A percentile compares a stretch with the other conserved stretches of the same genome.
Evolutionary conservation across 35 echinoderm and acorn worm genomes (phyloP).

Genomic region (Strongylocentrotus purpuratus): DNA sequence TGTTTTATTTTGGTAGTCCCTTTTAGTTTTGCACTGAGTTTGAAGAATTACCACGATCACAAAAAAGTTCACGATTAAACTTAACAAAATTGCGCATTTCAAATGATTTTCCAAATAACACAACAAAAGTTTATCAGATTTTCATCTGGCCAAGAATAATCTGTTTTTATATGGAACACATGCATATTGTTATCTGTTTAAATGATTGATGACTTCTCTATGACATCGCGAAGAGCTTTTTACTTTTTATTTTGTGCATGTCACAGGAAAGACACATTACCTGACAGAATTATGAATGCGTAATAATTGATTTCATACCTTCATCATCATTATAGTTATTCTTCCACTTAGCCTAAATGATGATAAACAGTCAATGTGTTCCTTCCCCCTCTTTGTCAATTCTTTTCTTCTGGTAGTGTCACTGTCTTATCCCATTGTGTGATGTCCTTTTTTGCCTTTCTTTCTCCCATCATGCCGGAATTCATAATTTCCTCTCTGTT

Average conservation of each 20-base stretch:
- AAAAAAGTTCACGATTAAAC: no score
- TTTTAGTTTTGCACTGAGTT: no score
- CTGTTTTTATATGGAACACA: no score
- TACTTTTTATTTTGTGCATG: neutral
- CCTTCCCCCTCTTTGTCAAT: neutral
- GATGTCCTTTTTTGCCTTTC: neutral
- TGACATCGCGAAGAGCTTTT: neutral
- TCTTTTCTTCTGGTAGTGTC: neutral
- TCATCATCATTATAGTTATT: neutral
- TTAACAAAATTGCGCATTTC: no score
- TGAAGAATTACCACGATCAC: no score
- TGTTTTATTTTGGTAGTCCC: no score
- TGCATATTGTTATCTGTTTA: neutral
- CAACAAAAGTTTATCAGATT: no score
- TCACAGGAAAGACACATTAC: neutral
- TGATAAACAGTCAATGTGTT: neutral
- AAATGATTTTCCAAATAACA: no score
- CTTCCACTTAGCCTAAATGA: neutral
- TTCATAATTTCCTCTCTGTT: slow-evolving; percentile 1
- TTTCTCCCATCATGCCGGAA: neutral
- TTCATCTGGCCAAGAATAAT: no score
- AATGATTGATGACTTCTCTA: neutral
- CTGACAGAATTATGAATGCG: neutral
- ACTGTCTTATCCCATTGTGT: neutral
- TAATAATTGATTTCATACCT: neutral